These are phyloP conservation scores for Amphiprion ocellaris DNA, from an alignment of 2,113 vertebrate species.

Conservation along the genomic window DNA sequence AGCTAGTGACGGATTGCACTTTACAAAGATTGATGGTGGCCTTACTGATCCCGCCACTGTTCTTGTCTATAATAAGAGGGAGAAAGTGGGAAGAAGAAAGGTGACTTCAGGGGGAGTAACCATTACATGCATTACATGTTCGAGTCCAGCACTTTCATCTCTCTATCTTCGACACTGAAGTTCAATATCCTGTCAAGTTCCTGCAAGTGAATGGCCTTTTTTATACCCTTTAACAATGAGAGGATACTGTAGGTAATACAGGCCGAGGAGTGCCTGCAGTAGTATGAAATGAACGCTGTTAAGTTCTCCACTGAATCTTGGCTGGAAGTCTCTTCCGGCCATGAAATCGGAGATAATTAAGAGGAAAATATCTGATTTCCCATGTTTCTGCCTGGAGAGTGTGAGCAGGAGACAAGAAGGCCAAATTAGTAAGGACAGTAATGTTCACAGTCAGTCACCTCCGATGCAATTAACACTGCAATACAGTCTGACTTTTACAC, in stretches of 20 bases:
- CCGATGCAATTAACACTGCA: slow-evolving; percentile 34
- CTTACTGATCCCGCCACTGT: not conserved
- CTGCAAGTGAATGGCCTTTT: not conserved
- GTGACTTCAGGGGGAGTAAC: not conserved
- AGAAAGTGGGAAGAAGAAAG: not conserved
- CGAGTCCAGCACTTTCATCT: not conserved
- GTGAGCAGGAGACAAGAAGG: not conserved
- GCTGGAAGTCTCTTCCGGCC: slow-evolving; percentile 12
- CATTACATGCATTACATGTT: too few species aligned
- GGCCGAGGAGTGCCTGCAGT: slow-evolving; percentile 1
- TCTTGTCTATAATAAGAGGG: not conserved
- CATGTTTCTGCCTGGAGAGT: slow-evolving; percentile 9
- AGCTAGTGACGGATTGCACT: not conserved
- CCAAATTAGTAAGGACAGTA: slow-evolving; percentile 23
- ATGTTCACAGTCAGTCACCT: slow-evolving; percentile 33
- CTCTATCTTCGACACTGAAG: slow-evolving; percentile 1
- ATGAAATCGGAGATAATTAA: slow-evolving; percentile 33
- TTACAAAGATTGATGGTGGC: not conserved
- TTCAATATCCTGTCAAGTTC: not conserved
- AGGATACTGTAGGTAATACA: not conserved
- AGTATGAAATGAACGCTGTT: slow-evolving; percentile 20
- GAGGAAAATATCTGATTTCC: slow-evolving; percentile 23
- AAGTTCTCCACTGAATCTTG: slow-evolving; percentile 3
- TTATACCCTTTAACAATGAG: slow-evolving; percentile 4
- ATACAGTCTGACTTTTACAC: slow-evolving; percentile 17